Conservation (phyloP, 1,140 invertebrate genomes). For the Temnothorax curvispinosus region DNA sequence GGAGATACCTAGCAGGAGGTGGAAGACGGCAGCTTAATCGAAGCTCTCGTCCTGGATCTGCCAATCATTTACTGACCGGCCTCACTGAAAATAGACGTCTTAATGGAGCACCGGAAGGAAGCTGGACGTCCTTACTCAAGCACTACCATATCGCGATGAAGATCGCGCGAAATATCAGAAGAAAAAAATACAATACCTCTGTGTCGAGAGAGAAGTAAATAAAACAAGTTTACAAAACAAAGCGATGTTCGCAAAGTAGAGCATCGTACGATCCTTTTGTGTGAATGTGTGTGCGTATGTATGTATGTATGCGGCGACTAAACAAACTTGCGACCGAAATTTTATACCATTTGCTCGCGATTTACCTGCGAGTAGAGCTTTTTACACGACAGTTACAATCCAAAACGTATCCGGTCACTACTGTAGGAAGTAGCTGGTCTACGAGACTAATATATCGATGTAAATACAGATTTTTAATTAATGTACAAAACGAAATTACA, state of each 20-base stretch:
- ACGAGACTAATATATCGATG: constrained; percentile 50
- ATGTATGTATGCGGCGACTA: not conserved
- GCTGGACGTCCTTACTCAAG: not conserved
- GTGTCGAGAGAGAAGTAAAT: constrained; percentile 13
- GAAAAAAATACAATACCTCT: not conserved
- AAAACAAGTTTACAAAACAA: constrained; percentile 40
- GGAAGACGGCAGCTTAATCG: constrained; percentile 85
- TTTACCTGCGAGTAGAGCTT: constrained; percentile 44
- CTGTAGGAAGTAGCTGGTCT: constrained; percentile 32
- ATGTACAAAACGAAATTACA: constrained; percentile 68
- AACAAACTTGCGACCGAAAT: constrained; percentile 17
- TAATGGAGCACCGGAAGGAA: not conserved
- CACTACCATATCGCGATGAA: constrained; percentile 5
- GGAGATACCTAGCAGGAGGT: constrained; percentile 86
- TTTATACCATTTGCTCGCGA: constrained; percentile 59
- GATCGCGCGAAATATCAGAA: not conserved
- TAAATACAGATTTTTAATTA: constrained; percentile 71
- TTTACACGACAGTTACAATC: constrained; percentile 63
- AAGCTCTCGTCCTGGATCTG: constrained; percentile 87
- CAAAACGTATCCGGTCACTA: constrained; percentile 1
- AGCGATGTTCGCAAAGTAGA: not conserved
- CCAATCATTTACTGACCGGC: constrained; percentile 84
- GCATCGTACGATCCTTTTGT: not conserved
- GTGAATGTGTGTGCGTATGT: not conserved
- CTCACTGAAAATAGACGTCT: constrained; percentile 1